Base-by-base conservation (phyloP, 1,140 invertebrate genomes). In the Lepidurus arcticus region DNA sequence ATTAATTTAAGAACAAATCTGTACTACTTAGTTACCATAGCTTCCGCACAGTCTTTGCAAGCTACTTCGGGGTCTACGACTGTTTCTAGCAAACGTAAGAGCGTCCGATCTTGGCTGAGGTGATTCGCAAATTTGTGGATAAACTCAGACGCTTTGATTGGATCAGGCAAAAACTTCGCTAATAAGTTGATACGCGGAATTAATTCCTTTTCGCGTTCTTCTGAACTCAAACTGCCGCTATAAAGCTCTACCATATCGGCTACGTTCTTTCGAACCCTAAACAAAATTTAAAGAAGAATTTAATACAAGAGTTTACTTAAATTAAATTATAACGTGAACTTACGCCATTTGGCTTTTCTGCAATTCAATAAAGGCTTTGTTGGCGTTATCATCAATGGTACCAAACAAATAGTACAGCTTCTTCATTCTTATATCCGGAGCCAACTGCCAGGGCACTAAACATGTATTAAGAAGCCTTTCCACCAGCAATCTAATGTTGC, bases 381-480 rank as follows among this genome's bases (percentile, higher is more conserved):
- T 94, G 1, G 96, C 96, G 87, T 98, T 92, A 81, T 97, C 93
- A 85, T 98, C 96, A 47, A 98, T 92, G 73, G 95, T 96, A 53
- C 92, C 93, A 82, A 96, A 90, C 7, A 98, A 86, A 84, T 96
- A 93, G 83, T 96, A 96, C 7, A 99, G 85, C 83, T 95, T 96
- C 84, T 95, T 96, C 96, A 98, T 98, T 80, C 95, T 88, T 75
- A 96, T 93, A 73, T 91, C 90, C 1, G 94, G 88, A 10, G 92
- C 88, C 65, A 97, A 84, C 80, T 94, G 94, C 85, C 97, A 98
- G 5, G 96, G 97, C 75, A 98, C 96, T 76, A 99, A 87, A 82
- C 94, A 97, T 44, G 95, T 98, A 83, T 98, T 98, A 9, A 99
- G 85, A n/a, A 98, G 87, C 82, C 96, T 87, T 86, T 99, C 97